Conservation (phyloP, 2,113 vertebrate species). For the Callospermophilus lateralis region DNA sequence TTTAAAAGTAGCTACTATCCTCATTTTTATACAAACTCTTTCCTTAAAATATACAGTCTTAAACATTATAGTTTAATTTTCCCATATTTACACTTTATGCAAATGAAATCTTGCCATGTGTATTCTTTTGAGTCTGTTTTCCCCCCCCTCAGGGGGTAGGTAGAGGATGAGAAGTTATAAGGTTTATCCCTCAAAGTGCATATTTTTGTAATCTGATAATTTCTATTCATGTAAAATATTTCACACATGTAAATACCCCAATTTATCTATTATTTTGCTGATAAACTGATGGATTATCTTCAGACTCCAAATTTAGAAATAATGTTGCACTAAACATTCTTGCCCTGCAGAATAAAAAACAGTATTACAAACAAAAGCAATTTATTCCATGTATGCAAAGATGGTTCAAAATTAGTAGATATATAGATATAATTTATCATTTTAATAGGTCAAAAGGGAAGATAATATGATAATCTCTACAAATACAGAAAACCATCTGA, state of each 20-base stretch:
- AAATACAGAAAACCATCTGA: slow-evolving; percentile 26
- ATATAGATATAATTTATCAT: neutral
- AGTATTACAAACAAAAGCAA: slow-evolving; percentile 5
- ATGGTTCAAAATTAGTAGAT: neutral
- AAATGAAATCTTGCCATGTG: neutral
- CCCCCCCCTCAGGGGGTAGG: too few relatives aligned
- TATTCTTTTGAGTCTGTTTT: neutral
- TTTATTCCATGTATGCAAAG: slow-evolving; percentile 34
- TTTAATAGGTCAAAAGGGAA: slow-evolving; percentile 12
- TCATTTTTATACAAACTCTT: neutral
- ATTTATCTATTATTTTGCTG: neutral
- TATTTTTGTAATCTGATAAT: neutral
- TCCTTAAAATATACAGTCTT: neutral
- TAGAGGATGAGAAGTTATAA: neutral
- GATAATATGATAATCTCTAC: slow-evolving; percentile 9
- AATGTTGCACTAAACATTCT: slow-evolving; percentile 30
- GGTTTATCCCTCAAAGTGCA: neutral
- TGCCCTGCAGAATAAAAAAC: slow-evolving; percentile 30
- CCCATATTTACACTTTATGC: neutral
- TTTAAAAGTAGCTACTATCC: neutral
- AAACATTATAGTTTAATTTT: neutral
- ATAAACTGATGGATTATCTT: neutral
- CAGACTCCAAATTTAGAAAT: slow-evolving; percentile 19
- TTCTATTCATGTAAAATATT: neutral
- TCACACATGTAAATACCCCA: neutral